A percentile compares a stretch with the other conserved stretches of the same genome.
Conservation (phyloP, 2,797 vertebrate genomes). For the Tangara arthus region DNA sequence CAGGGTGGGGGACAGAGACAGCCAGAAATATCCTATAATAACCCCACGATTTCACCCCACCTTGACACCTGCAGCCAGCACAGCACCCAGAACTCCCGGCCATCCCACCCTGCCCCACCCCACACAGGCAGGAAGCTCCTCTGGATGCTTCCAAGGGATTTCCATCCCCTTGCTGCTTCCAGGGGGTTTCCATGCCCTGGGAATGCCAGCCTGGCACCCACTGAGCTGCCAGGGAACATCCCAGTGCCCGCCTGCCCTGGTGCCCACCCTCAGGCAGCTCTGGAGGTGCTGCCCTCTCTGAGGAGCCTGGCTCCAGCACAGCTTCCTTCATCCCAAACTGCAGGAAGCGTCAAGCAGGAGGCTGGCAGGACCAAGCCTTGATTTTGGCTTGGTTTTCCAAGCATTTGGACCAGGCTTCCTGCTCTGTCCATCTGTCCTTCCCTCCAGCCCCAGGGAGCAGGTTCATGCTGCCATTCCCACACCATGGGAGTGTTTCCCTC, state of each 20-base stretch:
- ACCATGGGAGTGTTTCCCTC: accelerated
- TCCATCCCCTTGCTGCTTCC: not conserved
- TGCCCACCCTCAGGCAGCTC: not conserved
- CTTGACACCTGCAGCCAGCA: not conserved
- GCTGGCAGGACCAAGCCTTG: accelerated
- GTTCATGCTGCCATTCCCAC: accelerated
- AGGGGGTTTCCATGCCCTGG: not conserved
- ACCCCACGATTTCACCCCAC: accelerated
- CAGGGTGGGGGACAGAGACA: accelerated
- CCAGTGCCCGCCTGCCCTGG: accelerated
- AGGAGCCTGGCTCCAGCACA: not conserved
- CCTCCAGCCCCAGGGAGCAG: not conserved
- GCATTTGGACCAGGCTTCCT: not conserved
- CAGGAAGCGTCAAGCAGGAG: accelerated
- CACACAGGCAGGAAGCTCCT: accelerated
- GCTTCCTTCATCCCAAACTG: accelerated
- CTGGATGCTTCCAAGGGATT: not conserved
- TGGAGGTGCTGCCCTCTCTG: not conserved
- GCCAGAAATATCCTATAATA: not conserved
- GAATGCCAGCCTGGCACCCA: not conserved
- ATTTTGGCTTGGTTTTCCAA: accelerated
- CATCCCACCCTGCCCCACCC: accelerated
- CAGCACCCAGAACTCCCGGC: not conserved
- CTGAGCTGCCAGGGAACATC: not conserved
- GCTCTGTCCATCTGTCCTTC: not conserved